These are phyloP conservation scores for Actenoides hombroni DNA, from an alignment of 2,113 vertebrate genomes.

Conservation along the genomic window DNA sequence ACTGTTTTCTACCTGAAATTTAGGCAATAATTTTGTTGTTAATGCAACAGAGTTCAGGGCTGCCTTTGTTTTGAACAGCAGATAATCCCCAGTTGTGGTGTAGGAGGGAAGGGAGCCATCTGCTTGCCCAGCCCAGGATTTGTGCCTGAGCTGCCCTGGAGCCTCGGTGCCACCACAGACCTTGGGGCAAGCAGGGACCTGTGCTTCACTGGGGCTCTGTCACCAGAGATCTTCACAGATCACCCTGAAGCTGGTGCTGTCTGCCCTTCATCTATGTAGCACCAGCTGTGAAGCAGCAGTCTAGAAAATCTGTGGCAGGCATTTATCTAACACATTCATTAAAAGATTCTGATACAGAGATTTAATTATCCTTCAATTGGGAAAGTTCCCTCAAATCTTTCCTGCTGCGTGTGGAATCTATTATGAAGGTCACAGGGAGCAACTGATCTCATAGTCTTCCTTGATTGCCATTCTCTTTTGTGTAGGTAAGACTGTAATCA, in stretches of 20 bases:
- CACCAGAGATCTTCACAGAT: background rate
- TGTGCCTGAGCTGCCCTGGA: background rate
- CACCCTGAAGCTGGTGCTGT: background rate
- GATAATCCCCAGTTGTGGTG: background rate
- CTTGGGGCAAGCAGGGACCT: background rate
- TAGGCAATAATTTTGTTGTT: background rate
- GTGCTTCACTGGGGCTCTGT: background rate
- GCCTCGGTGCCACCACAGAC: background rate
- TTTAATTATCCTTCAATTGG: background rate
- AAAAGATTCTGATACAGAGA: background rate
- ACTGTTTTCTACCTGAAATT: background rate
- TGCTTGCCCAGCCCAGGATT: background rate
- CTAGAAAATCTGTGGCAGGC: background rate
- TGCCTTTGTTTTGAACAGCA: background rate
- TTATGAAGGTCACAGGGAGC: background rate
- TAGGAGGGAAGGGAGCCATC: background rate
- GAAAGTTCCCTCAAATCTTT: background rate
- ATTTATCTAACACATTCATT: background rate
- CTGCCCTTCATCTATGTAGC: background rate
- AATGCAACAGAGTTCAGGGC: background rate
- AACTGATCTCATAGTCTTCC: background rate
- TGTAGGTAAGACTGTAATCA: background rate
- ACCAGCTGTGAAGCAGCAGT: background rate
- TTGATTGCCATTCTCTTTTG: slow-evolving; percentile 8
- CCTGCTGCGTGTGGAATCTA: background rate